A percentile compares a stretch with the other conserved stretches of the same genome.
These are phyloP conservation scores for Tadarida brasiliensis DNA, from an alignment of 2,797 vertebrate genomes.

Conservation along the genomic window DNA sequence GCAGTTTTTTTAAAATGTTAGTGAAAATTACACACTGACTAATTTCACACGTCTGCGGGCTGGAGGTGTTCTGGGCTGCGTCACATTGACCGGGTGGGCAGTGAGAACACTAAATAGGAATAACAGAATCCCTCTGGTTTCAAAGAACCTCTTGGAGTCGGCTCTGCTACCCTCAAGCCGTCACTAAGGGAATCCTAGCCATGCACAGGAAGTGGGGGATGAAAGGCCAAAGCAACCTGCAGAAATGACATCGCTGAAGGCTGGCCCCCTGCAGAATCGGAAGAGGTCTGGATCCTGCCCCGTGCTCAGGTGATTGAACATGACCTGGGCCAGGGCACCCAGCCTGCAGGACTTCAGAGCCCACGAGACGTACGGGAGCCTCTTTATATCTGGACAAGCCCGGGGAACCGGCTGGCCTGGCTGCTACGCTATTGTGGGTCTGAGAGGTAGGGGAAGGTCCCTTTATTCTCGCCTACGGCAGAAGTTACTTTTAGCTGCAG, in stretches of 20 bases:
- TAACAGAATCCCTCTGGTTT: neutral
- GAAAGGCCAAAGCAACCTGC: neutral
- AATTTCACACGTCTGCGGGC: neutral
- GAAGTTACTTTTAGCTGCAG: neutral
- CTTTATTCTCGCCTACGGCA: neutral
- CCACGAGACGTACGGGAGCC: neutral
- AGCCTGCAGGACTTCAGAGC: neutral
- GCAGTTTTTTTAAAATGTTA: neutral
- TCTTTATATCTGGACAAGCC: neutral
- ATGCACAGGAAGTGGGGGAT: neutral
- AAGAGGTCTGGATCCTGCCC: neutral
- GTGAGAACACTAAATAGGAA: neutral
- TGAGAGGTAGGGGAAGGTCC: neutral
- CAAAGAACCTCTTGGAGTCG: neutral
- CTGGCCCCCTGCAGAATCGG: neutral
- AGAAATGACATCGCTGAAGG: neutral
- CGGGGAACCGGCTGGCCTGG: neutral
- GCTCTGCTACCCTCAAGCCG: neutral
- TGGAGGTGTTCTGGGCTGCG: neutral
- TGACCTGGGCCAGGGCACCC: neutral
- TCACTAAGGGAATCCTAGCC: neutral
- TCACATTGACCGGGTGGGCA: neutral
- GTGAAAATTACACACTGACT: neutral
- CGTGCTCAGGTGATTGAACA: neutral
- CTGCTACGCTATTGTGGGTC: neutral